Percentiles rank a stretch among this genome's conserved stretches.
phyloP scores from a whole-genome alignment of 2,888 invertebrate species.

The Microplitis deprimator region DNA sequence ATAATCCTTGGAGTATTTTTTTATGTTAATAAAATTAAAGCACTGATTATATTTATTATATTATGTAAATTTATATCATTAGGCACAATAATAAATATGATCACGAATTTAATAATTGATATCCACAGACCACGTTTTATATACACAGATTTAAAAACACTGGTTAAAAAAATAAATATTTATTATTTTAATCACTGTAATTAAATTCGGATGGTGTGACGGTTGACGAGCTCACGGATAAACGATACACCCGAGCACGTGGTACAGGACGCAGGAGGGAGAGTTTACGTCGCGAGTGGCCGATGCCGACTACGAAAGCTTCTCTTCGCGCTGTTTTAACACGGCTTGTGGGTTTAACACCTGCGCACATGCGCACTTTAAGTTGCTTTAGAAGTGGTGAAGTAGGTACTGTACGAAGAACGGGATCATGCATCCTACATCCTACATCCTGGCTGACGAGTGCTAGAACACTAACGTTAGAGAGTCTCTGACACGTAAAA shows the following conservation, averaged over 20 bases:
- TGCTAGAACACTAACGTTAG: background rate
- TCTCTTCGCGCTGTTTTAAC: constrained; percentile 57
- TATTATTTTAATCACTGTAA: background rate
- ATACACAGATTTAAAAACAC: constrained; percentile 6
- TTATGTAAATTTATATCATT: too few relatives aligned
- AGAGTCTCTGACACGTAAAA: background rate
- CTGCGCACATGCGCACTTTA: constrained; percentile 63
- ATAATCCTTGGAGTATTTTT: too few relatives aligned
- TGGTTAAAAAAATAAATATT: background rate
- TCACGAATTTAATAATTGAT: too few relatives aligned
- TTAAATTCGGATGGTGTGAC: too few relatives aligned
- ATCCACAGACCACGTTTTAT: too few relatives aligned
- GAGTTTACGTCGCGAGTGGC: constrained; percentile 64
- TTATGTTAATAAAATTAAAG: too few relatives aligned
- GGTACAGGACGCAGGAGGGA: constrained; percentile 28
- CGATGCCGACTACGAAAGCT: constrained; percentile 66
- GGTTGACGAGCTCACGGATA: background rate
- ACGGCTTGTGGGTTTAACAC: constrained; percentile 52
- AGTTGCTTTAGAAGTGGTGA: background rate
- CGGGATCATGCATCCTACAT: background rate
- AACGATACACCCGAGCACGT: constrained; percentile 24
- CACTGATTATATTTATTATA: too few relatives aligned
- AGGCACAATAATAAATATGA: too few relatives aligned
- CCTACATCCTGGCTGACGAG: too few relatives aligned
- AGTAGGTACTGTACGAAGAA: background rate